Base-by-base conservation (phyloP, 2,888 invertebrate species). In the Sesia apiformis region DNA sequence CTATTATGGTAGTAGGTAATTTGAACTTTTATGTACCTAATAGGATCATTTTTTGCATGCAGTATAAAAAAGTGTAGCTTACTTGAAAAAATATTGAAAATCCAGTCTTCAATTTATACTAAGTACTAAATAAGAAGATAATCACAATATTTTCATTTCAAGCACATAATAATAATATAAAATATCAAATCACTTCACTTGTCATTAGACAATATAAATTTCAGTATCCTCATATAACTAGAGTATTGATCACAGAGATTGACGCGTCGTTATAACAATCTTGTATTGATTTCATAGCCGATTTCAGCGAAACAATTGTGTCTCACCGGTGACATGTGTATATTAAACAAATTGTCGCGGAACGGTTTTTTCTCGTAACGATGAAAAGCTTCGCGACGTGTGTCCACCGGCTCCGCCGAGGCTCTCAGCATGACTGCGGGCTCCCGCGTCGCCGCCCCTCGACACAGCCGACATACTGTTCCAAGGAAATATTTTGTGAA, bases 381-480 rank as follows among this genome's bases (percentile, higher is more conserved):
- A 67, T 76, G 80, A 78, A 79, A 83, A 70, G 74, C 65, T 74
- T 83, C 88, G 84, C 88, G 83, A 78, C 86, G 78, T 86, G 86
- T 77, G 83, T 80, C 86, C 88, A 79, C 80, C 81, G 78, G 69
- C 81, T 83, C 79, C 78, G 86, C 86, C 81, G 88, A 88, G 83
- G 72, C 65, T 81, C 89, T 81, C 89, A 89, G 89, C 89, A 89
- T 88, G 89, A 89, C 89, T 89, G 88, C 84, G 81, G 76, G 84
- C 84, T 84, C 88, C 88, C 86, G 86, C 86, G 83, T 77, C 80
- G 87, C 76, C 86, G 84, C 86, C 87, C 87, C 86, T 84, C 78
- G 78, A 66, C 63, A 72, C 76, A 75, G 72, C 84, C 82, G 86
- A 83, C 85, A 84, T 86, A 81, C 84, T 83, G 81, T 81, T 85